Evolutionary conservation across 2,797 vertebrate species (phyloP).

Genomic region (Streptopelia turtur): DNA sequence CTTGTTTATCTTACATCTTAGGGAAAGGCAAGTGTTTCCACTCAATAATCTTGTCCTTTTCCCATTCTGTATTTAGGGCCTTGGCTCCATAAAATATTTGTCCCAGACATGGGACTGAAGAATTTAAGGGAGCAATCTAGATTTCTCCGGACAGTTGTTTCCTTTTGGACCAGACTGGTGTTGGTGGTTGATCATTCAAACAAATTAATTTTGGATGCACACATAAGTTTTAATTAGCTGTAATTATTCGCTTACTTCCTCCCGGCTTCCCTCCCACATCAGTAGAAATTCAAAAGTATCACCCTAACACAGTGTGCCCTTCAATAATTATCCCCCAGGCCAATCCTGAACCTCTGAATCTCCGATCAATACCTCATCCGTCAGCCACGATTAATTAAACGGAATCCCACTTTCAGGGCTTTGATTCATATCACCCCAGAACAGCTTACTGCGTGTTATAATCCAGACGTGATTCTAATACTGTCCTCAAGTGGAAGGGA

Average conservation of each 20-base stretch:
- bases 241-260: slow-evolving; percentile 40
- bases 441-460: slow-evolving; percentile 29
- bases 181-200: slow-evolving; percentile 49
- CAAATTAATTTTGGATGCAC: slow-evolving; percentile 28
- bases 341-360: slow-evolving; percentile 37
- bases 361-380: slow-evolving; percentile 47
- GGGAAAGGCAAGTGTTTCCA: neutral
- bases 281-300: slow-evolving; percentile 9
- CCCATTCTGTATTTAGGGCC: neutral
- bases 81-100: neutral
- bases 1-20: neutral
- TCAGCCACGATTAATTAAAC: slow-evolving; percentile 63
- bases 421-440: slow-evolving; percentile 63
- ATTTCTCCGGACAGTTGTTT: neutral
- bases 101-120: neutral
- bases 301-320: neutral
- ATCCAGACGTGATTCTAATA: slow-evolving; percentile 34
- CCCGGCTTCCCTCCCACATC: neutral
- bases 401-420: slow-evolving; percentile 32
- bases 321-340: neutral
- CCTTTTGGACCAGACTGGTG: neutral
- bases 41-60: neutral
- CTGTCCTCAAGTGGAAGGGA: slow-evolving; percentile 42
- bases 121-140: neutral
- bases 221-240: neutral